Evolutionary conservation across 2,113 vertebrate species (phyloP), one percentile per base, ranked within the genome.

Genomic region (Myiagra hebetior): DNA sequence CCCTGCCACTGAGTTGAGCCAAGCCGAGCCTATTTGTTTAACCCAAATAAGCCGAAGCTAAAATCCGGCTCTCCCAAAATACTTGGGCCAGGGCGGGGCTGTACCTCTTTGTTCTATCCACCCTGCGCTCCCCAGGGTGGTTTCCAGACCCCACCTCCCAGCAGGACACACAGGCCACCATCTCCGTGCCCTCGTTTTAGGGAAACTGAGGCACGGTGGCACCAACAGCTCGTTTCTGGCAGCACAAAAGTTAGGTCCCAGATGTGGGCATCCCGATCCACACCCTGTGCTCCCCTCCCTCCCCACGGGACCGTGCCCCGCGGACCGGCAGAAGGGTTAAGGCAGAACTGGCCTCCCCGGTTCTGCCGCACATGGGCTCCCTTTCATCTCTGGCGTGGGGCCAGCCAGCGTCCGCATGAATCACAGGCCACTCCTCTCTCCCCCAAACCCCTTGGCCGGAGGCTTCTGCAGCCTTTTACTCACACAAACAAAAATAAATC

Each of bases 401-500:
- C 97, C 97, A 98, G 93, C 85, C 92, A 95, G 95, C 82, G 88
- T 95, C 95, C 81, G 95, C 95, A 97, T 98, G 97, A 97, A 98
- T 97, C 97, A 97, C 96, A 97, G 93, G 97, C 97, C 98, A 96
- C 87, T 37, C 76, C 70, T 96, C 96, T 95, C 94, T 95, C 95
- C 89, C 86, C 67, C 21, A 41, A 92, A 80, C 95, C 97, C 97
- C 94, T 94, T 93, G 93, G 96, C 97, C 97, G 69, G 97, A 98
- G 98, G 96, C 98, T 98, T 98, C 97, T 98, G 96, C 96, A 98
- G 98, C 98, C 97, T 98, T 98, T 98, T 98, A 98, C 95, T 98
- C 97, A 97, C 96, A 97, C 98, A 98, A 98, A 98, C 97, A 98
- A 98, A 98, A 98, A 98, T 97, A 98, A 98, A 98, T 98, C 98